These are phyloP conservation scores for Acronicta leporina DNA, from an alignment of 2,888 invertebrate genomes.

Conservation along the genomic window DNA sequence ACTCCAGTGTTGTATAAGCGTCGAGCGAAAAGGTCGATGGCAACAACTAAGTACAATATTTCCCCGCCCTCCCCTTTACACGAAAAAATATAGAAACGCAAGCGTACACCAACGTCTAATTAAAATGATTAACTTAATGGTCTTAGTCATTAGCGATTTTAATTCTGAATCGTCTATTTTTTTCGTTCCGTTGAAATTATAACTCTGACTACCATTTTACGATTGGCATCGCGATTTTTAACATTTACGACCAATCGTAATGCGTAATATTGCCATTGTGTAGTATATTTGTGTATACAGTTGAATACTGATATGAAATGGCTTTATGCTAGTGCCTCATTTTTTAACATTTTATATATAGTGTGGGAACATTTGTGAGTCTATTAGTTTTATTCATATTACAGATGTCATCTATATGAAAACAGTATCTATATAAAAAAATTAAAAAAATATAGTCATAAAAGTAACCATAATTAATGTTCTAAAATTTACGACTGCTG, in stretches of 20 bases:
- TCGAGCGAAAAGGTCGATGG: slow-evolving; percentile 24
- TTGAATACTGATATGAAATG: slow-evolving; percentile 8
- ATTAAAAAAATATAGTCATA: too few species aligned
- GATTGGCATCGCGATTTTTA: slow-evolving; percentile 70
- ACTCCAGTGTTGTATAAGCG: slow-evolving; percentile 31
- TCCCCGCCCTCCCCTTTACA: slow-evolving; percentile 53
- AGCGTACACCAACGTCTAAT: slow-evolving; percentile 85
- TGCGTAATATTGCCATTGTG: slow-evolving; percentile 66
- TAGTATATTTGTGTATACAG: slow-evolving; percentile 32
- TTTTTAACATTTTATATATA: too few species aligned
- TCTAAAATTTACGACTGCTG: too few species aligned
- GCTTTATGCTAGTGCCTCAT: neutral
- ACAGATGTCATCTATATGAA: too few species aligned
- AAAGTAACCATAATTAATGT: too few species aligned
- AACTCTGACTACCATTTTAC: slow-evolving; percentile 74
- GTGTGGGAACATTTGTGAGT: too few species aligned
- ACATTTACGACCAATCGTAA: slow-evolving; percentile 73
- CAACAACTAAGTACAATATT: slow-evolving; percentile 15
- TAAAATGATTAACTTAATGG: slow-evolving; percentile 90
- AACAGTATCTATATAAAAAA: too few species aligned
- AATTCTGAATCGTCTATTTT: slow-evolving; percentile 84
- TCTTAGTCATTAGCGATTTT: slow-evolving; percentile 89
- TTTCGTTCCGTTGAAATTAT: slow-evolving; percentile 75
- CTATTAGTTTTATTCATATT: too few species aligned
- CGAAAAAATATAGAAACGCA: slow-evolving; percentile 72